A percentile compares a stretch with the other conserved stretches of the same genome.
Conservation (phyloP, 23 tunicate species). For the Halocynthia aurantium region DNA sequence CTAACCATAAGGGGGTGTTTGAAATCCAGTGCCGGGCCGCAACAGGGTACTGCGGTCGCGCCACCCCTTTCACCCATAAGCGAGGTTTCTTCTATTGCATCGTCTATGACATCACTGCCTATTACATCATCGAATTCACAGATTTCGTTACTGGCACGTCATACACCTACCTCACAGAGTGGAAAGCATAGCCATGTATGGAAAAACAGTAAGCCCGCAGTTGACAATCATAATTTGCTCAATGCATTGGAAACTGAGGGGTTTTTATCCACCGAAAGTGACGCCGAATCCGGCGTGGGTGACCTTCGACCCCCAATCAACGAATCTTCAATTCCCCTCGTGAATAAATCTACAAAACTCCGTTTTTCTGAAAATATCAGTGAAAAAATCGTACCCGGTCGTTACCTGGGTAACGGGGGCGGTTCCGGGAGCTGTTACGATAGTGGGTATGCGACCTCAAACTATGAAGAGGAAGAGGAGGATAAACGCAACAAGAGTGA, state of each 20-base stretch:
- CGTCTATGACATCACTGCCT: slow-evolving; percentile 15
- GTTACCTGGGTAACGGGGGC: neutral
- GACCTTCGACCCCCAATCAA: neutral
- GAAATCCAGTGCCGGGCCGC: neutral
- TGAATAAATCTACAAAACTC: neutral
- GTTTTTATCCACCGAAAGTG: neutral
- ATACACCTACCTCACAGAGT: neutral
- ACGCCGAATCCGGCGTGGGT: slow-evolving; percentile 9
- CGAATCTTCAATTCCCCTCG: neutral
- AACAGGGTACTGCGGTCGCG: slow-evolving; percentile 3
- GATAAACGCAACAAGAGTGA: neutral
- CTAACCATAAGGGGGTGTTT: neutral
- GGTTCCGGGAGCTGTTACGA: slow-evolving; percentile 16
- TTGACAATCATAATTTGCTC: too few relatives aligned
- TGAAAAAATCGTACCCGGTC: slow-evolving; percentile 6
- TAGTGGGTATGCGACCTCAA: slow-evolving; percentile 28
- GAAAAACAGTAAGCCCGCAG: too few relatives aligned
- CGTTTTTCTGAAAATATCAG: neutral
- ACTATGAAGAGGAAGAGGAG: slow-evolving; percentile 25
- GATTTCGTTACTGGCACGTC: slow-evolving; percentile 2
- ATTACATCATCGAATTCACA: slow-evolving; percentile 28
- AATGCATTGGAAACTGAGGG: neutral
- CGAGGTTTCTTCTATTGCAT: slow-evolving; percentile 21
- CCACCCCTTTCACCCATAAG: slow-evolving; percentile 28
- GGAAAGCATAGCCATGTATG: neutral